Conservation (phyloP, 2,797 vertebrate species). For the Pseudomugil gertrudae region DNA sequence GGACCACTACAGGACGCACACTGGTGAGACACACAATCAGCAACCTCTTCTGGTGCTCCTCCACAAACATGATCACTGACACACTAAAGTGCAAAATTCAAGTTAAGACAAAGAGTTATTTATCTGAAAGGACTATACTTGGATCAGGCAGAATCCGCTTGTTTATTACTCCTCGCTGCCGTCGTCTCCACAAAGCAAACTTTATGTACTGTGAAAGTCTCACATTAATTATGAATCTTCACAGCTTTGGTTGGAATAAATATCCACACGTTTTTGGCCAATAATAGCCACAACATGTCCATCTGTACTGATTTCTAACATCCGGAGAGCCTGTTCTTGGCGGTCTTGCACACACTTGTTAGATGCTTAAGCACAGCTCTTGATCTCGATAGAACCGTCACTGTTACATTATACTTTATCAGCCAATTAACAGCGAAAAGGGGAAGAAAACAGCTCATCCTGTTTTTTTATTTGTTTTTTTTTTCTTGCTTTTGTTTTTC, state of each 20-base stretch:
- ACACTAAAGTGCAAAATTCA: constrained; percentile 36
- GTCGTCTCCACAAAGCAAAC: constrained; percentile 56
- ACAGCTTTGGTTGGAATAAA: constrained; percentile 76
- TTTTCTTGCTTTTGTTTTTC: constrained; percentile 43
- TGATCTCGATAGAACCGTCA: constrained; percentile 48
- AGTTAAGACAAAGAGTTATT: constrained; percentile 60
- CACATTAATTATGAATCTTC: constrained; percentile 76
- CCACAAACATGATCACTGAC: constrained; percentile 39
- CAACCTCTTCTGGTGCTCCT: constrained; percentile 9
- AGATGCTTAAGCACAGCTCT: constrained; percentile 46
- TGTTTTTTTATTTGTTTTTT: constrained; percentile 42
- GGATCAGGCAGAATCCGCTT: constrained; percentile 59
- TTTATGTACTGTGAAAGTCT: constrained; percentile 77
- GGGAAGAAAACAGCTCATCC: constrained; percentile 27
- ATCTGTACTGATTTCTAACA: constrained; percentile 72
- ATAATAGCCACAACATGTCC: constrained; percentile 65
- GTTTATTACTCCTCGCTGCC: constrained; percentile 50
- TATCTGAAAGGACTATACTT: constrained; percentile 53
- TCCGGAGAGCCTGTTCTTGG: constrained; percentile 65
- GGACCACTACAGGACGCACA: constrained; percentile 98
- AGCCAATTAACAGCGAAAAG: constrained; percentile 50
- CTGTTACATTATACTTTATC: constrained; percentile 35
- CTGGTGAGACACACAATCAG: constrained; percentile 83
- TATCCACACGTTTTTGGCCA: constrained; percentile 66
- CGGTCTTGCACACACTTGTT: constrained; percentile 42